Conservation (phyloP, 2,888 invertebrate species). For the Lithophane semibrunnea region DNA sequence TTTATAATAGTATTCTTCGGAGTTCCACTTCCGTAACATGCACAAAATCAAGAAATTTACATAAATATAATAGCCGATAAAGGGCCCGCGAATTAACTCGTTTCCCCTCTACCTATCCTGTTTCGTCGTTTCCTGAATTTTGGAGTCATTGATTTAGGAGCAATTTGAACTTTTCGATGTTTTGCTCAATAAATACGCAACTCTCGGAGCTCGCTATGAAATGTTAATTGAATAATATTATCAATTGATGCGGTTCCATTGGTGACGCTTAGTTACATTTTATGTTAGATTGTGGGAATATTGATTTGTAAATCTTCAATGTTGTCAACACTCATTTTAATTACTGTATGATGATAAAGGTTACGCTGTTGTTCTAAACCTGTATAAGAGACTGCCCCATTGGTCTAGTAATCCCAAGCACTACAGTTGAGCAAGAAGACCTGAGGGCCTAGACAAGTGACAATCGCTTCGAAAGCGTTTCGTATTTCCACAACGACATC, state of each 20-base stretch:
- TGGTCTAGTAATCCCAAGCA: too few relatives aligned
- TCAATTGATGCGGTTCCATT: constrained; percentile 39
- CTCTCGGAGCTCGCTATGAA: constrained; percentile 16
- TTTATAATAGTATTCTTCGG: constrained; percentile 61
- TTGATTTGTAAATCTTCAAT: constrained; percentile 6
- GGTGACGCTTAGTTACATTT: constrained; percentile 7
- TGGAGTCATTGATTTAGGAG: constrained; percentile 10
- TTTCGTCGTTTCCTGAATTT: constrained; percentile 33
- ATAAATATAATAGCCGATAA: constrained; percentile 52
- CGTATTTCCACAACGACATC: too few relatives aligned
- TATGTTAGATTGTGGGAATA: constrained; percentile 37
- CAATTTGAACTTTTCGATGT: constrained; percentile 11
- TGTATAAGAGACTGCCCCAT: not conserved
- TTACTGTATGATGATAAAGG: not conserved
- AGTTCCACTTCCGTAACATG: constrained; percentile 61
- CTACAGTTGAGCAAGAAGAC: too few relatives aligned
- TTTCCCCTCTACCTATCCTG: constrained; percentile 31
- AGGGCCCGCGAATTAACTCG: constrained; percentile 25
- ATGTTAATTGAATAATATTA: constrained; percentile 43
- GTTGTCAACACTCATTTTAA: constrained; percentile 1
- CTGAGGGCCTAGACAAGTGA: too few relatives aligned
- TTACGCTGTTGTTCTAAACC: not conserved
- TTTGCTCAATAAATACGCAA: constrained; percentile 34
- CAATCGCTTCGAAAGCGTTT: too few relatives aligned
- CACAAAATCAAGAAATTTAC: constrained; percentile 60